Evolutionary conservation across 2,113 vertebrate genomes (phyloP).

Genomic region (Struthidea cinerea): DNA sequence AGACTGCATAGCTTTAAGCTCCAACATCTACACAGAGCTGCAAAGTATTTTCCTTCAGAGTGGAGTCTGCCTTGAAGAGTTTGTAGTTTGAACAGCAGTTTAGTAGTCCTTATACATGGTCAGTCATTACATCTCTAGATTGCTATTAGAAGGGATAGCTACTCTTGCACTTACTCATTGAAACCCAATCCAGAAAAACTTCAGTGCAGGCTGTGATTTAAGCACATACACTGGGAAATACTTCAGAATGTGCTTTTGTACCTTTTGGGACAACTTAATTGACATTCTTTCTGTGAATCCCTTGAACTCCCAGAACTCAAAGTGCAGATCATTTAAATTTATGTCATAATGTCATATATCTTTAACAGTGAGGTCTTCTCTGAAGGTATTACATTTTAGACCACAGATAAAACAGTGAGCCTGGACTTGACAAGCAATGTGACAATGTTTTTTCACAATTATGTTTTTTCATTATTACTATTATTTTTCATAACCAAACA

Average conservation of each 20-base stretch:
- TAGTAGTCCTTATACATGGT: background rate
- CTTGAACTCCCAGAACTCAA: background rate
- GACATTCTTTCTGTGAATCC: background rate
- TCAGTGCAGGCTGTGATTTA: background rate
- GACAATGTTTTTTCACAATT: background rate
- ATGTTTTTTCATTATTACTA: background rate
- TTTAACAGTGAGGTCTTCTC: background rate
- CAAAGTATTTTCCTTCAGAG: background rate
- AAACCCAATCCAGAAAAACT: background rate
- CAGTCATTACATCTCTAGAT: background rate
- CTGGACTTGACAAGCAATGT: background rate
- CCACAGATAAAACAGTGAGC: background rate
- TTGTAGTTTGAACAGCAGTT: background rate
- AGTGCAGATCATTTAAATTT: background rate
- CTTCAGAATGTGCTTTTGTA: background rate
- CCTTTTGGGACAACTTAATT: background rate
- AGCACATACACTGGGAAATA: background rate
- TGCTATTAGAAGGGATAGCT: background rate
- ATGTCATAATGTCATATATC: background rate
- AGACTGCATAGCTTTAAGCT: background rate
- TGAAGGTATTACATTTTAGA: background rate
- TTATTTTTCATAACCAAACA: background rate
- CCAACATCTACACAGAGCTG: background rate
- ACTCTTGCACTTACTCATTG: background rate
- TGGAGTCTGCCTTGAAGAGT: background rate